Conservation (phyloP, 2,113 vertebrate genomes). For the Pluvianellus socialis region DNA sequence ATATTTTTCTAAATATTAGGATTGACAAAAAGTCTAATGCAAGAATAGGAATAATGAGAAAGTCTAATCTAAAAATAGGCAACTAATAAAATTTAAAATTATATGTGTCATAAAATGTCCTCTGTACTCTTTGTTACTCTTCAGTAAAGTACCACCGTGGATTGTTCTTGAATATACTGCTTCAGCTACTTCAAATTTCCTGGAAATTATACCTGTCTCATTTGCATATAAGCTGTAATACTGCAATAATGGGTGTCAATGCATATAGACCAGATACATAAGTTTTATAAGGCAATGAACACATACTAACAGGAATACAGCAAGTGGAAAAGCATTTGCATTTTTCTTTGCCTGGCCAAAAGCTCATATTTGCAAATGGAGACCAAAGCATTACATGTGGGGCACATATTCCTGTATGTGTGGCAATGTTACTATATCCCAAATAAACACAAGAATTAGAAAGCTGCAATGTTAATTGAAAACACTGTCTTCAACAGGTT, state of each 20-base stretch:
- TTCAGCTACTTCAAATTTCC: background rate
- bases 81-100: background rate
- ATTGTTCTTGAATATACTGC: background rate
- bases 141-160: background rate
- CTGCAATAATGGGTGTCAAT: background rate
- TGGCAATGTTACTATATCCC: background rate
- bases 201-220: background rate
- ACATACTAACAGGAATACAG: background rate
- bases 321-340: background rate
- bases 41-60: background rate
- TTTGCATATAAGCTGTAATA: background rate
- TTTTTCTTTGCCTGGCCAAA: background rate
- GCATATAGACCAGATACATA: background rate
- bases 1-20: background rate
- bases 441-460: background rate
- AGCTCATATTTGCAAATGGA: background rate
- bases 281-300: background rate
- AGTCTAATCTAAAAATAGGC: background rate
- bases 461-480: background rate
- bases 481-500: background rate
- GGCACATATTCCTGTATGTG: background rate
- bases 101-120: background rate
- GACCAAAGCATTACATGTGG: background rate
- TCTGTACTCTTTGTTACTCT: background rate
- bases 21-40: background rate